Conservation (phyloP, 2,113 vertebrate genomes). For the Myotis davidii region DNA sequence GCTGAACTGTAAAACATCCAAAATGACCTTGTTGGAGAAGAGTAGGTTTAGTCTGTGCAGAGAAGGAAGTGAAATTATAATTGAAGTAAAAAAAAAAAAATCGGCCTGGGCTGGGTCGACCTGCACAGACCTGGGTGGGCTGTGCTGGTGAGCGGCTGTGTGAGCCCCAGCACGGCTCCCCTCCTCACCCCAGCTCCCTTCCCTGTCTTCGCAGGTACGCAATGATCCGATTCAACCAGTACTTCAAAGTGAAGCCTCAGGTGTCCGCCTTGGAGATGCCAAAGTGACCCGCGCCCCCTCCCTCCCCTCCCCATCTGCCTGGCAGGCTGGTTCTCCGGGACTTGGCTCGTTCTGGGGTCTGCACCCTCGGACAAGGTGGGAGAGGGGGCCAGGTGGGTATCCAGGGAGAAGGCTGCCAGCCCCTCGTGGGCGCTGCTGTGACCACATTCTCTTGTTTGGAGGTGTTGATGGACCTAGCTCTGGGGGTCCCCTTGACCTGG, state of each 20-base stretch:
- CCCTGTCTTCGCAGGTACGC: constrained; percentile 89
- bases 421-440: constrained; percentile 1
- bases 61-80: not conserved
- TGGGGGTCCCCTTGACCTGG: not conserved
- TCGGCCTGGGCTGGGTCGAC: not conserved
- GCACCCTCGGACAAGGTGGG: constrained; percentile 7
- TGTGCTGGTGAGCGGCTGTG: not conserved
- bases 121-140: not conserved
- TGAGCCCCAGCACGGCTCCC: fast-evolving
- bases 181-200: not conserved
- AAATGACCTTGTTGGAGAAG: not conserved
- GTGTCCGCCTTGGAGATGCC: constrained; percentile 91
- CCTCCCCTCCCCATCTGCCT: not conserved
- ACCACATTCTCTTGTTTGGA: constrained; percentile 48
- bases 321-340: constrained; percentile 9
- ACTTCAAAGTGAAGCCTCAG: constrained; percentile 96
- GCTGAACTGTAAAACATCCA: not conserved
- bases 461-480: not conserved
- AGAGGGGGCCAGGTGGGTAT: constrained; percentile 40
- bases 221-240: constrained; percentile 95
- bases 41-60: not conserved
- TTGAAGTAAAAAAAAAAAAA: not conserved
- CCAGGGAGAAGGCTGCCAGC: not conserved
- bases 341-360: not conserved
- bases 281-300: constrained; percentile 84